phyloP scores from a whole-genome alignment of 1,140 invertebrate genomes.

The Fopius arisanus region DNA sequence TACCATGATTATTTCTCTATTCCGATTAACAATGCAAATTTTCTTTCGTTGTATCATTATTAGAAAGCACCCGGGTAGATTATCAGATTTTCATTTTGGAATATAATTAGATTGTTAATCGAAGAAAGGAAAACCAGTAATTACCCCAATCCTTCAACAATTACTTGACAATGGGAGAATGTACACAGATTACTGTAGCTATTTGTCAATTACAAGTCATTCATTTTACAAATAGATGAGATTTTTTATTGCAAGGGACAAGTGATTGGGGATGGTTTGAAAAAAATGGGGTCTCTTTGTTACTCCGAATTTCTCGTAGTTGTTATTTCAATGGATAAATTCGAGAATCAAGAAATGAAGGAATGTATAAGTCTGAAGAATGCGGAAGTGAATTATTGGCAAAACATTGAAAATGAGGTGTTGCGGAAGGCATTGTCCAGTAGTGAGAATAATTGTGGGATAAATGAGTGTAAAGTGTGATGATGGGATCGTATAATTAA shows the following conservation, averaged over 20 bases:
- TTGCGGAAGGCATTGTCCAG: background rate
- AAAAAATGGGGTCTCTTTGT: too few relatives aligned
- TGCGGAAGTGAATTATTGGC: background rate
- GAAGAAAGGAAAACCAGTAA: background rate
- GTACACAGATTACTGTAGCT: too few relatives aligned
- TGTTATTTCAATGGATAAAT: too few relatives aligned
- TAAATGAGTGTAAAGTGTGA: constrained; percentile 17
- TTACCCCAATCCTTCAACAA: background rate
- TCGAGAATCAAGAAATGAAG: background rate
- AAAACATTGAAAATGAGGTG: background rate
- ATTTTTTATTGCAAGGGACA: too few relatives aligned
- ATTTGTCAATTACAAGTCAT: too few relatives aligned
- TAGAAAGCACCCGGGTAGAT: background rate
- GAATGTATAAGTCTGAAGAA: background rate
- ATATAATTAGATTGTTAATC: constrained; percentile 2
- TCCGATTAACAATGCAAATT: constrained; percentile 52
- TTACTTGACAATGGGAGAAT: too few relatives aligned
- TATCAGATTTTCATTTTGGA: background rate
- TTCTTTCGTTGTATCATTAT: constrained; percentile 26
- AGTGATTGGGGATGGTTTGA: too few relatives aligned
- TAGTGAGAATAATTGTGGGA: background rate
- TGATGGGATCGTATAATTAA: constrained; percentile 19
- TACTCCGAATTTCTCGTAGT: too few relatives aligned
- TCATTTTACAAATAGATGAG: too few relatives aligned
- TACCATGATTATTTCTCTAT: constrained; percentile 43